Conservation (phyloP, 2,797 vertebrate species). For the Parotocinclus haroldoi region DNA sequence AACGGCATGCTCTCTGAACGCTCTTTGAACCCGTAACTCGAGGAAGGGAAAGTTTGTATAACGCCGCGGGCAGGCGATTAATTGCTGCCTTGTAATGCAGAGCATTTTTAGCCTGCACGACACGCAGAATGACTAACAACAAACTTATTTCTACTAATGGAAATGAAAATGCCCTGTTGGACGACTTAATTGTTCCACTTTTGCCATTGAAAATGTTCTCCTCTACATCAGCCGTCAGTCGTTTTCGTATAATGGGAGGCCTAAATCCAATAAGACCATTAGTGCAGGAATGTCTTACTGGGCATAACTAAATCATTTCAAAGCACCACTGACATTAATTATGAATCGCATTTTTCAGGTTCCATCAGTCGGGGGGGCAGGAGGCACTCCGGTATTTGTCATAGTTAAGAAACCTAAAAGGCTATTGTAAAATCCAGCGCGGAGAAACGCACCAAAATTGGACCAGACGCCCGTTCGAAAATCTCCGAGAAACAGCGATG, state of each 20-base stretch:
- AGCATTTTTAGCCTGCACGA: conserved; percentile 6
- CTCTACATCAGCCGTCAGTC: conserved; percentile 9
- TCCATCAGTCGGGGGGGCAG: conserved; percentile 16
- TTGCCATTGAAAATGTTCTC: not conserved
- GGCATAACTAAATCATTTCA: conserved; percentile 32
- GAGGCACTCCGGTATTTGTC: conserved; percentile 19
- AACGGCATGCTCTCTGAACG: not conserved
- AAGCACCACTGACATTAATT: conserved; percentile 30
- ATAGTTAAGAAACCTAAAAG: conserved; percentile 15
- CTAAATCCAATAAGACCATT: conserved; percentile 37
- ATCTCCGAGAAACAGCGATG: conserved; percentile 29
- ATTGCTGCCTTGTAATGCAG: conserved; percentile 16
- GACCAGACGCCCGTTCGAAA: conserved; percentile 16
- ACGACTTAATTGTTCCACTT: not conserved
- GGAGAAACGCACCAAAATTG: conserved; percentile 15
- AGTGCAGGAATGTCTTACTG: conserved; percentile 28
- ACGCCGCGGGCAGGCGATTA: conserved; percentile 37
- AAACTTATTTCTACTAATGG: conserved; percentile 5
- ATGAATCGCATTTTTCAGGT: conserved; percentile 12
- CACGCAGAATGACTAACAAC: conserved; percentile 19
- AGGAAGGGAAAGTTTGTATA: conserved; percentile 32
- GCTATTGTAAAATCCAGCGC: not conserved
- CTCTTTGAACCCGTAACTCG: conserved; percentile 15
- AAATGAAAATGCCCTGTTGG: not conserved
- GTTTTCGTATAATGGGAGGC: conserved; percentile 14